These are phyloP conservation scores for Apocrypta bakeri DNA, from an alignment of 1,140 invertebrate genomes.

Conservation along the genomic window DNA sequence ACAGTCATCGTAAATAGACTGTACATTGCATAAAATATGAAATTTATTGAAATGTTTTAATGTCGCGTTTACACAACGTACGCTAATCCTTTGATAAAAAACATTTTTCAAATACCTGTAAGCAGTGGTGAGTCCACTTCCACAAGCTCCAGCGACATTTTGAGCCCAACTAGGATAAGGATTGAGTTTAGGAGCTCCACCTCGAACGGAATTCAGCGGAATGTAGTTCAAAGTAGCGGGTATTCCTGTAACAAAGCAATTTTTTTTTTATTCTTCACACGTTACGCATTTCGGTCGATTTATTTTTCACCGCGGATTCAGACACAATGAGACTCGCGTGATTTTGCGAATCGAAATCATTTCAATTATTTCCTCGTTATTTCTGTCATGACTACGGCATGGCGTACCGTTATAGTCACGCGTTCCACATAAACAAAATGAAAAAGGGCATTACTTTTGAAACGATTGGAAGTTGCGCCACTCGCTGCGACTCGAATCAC, in stretches of 20 bases:
- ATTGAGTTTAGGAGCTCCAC: conserved; percentile 81
- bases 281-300: too few relatives aligned
- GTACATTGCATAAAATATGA: too few relatives aligned
- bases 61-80: too few relatives aligned
- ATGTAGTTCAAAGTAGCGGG: conserved; percentile 88
- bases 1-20: too few relatives aligned
- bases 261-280: too few relatives aligned
- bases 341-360: neutral
- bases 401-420: neutral
- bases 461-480: neutral
- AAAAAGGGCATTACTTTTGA: neutral
- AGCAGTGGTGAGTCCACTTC: conserved; percentile 82
- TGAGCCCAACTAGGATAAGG: conserved; percentile 85
- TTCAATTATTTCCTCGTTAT: too few relatives aligned
- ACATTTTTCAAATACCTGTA: conserved; percentile 73
- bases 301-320: too few relatives aligned
- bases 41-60: too few relatives aligned
- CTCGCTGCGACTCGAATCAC: neutral
- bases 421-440: neutral
- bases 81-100: too few relatives aligned
- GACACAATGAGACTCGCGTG: too few relatives aligned
- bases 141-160: conserved; percentile 84
- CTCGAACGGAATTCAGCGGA: conserved; percentile 77
- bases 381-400: neutral
- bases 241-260: conserved; percentile 74